Percentiles rank a stretch among this genome's conserved stretches.
Evolutionary conservation across 2,888 invertebrate species (phyloP).

Genomic region (Omphaloscelis lunosa): DNA sequence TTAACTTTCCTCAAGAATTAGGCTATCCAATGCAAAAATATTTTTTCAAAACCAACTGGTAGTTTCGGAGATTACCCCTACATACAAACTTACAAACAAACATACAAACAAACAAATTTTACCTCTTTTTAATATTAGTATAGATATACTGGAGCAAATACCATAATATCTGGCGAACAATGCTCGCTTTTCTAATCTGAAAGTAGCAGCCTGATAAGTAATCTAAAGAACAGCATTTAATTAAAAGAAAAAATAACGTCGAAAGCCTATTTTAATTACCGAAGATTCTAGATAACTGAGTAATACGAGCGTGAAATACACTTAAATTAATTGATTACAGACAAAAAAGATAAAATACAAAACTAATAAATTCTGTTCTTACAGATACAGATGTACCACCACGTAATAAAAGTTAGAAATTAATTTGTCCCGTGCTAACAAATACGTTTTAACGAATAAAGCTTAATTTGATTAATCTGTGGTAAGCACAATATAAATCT

Average conservation of each 20-base stretch:
- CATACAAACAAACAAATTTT: too few relatives aligned
- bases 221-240: slow-evolving; percentile 9
- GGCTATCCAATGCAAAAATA: too few relatives aligned
- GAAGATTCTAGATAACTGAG: slow-evolving; percentile 34
- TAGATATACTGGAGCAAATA: not conserved
- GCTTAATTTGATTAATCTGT: slow-evolving; percentile 78
- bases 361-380: slow-evolving; percentile 45
- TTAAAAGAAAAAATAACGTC: slow-evolving; percentile 10
- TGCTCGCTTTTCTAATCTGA: not conserved
- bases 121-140: too few relatives aligned
- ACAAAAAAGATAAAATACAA: slow-evolving; percentile 34
- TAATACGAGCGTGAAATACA: slow-evolving; percentile 20
- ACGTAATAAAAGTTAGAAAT: slow-evolving; percentile 68
- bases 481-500: slow-evolving; percentile 71
- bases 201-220: not conserved
- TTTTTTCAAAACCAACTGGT: too few relatives aligned
- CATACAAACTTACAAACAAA: too few relatives aligned
- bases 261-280: slow-evolving; percentile 1
- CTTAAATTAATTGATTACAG: slow-evolving; percentile 45
- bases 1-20: too few relatives aligned
- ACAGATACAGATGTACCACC: slow-evolving; percentile 52
- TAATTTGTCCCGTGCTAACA: slow-evolving; percentile 77
- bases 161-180: not conserved
- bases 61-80: too few relatives aligned
- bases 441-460: slow-evolving; percentile 71